phyloP scores from a whole-genome alignment of 1,140 invertebrate genomes.

The Drosophila neocordata region DNA sequence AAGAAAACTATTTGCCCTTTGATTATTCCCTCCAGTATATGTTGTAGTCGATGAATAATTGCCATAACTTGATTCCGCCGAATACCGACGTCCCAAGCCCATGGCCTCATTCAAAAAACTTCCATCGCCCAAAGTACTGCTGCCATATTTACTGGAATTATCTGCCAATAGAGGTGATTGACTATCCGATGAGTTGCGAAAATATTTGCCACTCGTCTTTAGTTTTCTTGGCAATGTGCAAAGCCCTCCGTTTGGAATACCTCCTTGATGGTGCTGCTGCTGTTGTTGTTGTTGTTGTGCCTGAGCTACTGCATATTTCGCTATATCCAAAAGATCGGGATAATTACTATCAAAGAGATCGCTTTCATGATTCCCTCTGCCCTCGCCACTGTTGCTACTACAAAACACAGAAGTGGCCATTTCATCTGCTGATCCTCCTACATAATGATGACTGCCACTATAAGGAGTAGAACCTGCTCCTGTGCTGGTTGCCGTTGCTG shows the following conservation, averaged over 20 bases:
- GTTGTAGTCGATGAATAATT: conserved; percentile 72
- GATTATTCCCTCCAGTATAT: conserved; percentile 64
- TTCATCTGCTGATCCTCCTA: conserved; percentile 48
- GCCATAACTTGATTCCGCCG: conserved; percentile 75
- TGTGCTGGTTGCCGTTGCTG: conserved; percentile 31
- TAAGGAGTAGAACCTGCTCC: conserved; percentile 49
- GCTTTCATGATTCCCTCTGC: conserved; percentile 81
- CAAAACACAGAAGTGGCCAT: conserved; percentile 77
- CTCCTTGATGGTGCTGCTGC: conserved; percentile 54
- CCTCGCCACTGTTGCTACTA: conserved; percentile 77
- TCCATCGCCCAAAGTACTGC: conserved; percentile 75
- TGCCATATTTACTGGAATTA: conserved; percentile 81
- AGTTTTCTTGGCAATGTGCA: conserved; percentile 86
- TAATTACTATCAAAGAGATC: conserved; percentile 86
- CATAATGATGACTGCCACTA: conserved; percentile 47
- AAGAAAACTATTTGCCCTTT: conserved; percentile 78
- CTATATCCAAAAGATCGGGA: conserved; percentile 87
- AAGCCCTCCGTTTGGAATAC: conserved; percentile 67
- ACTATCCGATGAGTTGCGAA: conserved; percentile 86
- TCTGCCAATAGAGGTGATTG: conserved; percentile 86
- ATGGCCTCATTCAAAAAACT: conserved; percentile 78
- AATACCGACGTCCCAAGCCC: conserved; percentile 71
- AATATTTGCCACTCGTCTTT: conserved; percentile 82
- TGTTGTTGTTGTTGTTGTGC: conserved; percentile 48
- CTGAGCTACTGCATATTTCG: conserved; percentile 84